Evolutionary conservation across 1,140 invertebrate species (phyloP).

Genomic region (Ruditapes philippinarum): DNA sequence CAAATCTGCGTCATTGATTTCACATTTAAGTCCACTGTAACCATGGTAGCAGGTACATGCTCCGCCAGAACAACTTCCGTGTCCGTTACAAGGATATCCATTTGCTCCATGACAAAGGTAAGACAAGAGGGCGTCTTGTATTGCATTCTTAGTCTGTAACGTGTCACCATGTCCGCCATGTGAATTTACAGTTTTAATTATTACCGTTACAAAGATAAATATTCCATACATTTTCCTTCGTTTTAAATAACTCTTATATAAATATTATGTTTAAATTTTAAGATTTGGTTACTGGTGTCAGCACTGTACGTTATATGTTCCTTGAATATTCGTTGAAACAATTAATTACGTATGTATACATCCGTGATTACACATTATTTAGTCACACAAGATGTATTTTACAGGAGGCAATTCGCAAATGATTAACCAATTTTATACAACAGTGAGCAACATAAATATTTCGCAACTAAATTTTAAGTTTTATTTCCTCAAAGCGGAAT

Average conservation of each 20-base stretch:
- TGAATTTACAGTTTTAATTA: not conserved
- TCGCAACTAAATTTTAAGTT: not conserved
- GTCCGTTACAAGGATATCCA: not conserved
- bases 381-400: not conserved
- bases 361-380: not conserved
- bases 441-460: not conserved
- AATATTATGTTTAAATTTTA: too few relatives aligned
- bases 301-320: too few relatives aligned
- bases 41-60: not conserved
- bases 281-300: too few relatives aligned
- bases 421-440: conserved; percentile 36
- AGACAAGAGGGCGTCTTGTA: not conserved
- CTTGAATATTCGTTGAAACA: too few relatives aligned
- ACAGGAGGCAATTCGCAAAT: not conserved
- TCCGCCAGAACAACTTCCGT: not conserved
- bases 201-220: not conserved
- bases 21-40: conserved; percentile 10
- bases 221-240: not conserved
- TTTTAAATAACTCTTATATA: too few relatives aligned
- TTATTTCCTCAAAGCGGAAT: conserved; percentile 33
- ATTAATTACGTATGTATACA: not conserved
- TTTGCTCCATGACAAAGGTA: conserved; percentile 20
- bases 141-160: not conserved
- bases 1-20: not conserved
- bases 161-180: not conserved